A percentile compares a stretch with the other conserved stretches of the same genome.
Conservation (phyloP, 2,113 vertebrate species). For the Hydrolagus affinis region DNA sequence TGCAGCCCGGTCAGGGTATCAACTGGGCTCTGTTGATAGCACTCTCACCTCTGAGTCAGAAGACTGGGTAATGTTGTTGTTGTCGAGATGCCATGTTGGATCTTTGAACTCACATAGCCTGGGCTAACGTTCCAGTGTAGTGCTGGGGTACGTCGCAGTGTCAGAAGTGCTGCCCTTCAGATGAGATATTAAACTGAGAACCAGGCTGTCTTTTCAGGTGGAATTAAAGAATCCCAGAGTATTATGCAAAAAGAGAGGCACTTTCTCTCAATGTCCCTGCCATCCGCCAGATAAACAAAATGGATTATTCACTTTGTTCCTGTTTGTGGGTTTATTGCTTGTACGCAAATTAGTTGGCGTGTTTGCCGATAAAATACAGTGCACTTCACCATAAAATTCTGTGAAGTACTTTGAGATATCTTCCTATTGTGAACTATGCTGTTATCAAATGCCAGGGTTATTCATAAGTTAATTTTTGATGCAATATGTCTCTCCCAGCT, state of each 20-base stretch:
- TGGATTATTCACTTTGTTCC: no score
- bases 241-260: background rate
- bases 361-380: no score
- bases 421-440: slow-evolving; percentile 48
- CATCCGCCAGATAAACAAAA: background rate
- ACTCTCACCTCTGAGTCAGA: background rate
- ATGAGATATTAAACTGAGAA: background rate
- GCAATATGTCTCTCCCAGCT: slow-evolving; percentile 34
- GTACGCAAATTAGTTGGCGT: no score
- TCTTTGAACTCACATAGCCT: background rate
- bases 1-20: background rate
- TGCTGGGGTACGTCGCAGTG: background rate
- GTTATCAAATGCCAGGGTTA: background rate
- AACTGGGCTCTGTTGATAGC: background rate
- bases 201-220: no score
- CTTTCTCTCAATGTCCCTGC: background rate
- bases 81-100: no score
- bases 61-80: no score
- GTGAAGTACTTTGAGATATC: no score
- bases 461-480: background rate
- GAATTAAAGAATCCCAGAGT: background rate
- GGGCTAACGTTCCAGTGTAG: background rate
- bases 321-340: no score
- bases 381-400: no score
- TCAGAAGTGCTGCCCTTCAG: background rate